phyloP scores from a whole-genome alignment of 2,888 invertebrate genomes.

The Troglohyphantes excavatus region DNA sequence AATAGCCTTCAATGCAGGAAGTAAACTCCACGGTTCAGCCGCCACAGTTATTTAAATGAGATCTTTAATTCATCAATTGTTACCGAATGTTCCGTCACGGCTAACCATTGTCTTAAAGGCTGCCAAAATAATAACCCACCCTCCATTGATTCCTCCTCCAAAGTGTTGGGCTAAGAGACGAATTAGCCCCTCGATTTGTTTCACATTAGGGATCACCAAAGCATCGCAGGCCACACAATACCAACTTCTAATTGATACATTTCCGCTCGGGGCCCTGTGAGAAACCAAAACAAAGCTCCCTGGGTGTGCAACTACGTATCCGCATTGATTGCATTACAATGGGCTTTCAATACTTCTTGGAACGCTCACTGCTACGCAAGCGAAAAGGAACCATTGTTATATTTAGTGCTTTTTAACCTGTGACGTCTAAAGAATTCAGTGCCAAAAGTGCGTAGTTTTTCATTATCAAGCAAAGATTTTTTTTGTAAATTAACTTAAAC shows the following conservation, averaged over 20 bases:
- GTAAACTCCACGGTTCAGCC: no score
- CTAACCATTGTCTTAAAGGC: background rate
- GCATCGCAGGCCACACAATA: constrained; percentile 5
- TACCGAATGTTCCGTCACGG: background rate
- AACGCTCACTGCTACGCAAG: background rate
- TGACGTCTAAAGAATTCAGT: no score
- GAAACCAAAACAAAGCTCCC: background rate
- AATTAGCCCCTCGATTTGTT: background rate
- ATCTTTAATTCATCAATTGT: constrained; percentile 1
- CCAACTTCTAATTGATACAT: constrained; percentile 15
- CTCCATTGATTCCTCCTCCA: background rate
- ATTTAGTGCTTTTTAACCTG: no score
- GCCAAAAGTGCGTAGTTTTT: background rate
- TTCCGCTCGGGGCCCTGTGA: background rate
- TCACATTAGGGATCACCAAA: constrained; percentile 1
- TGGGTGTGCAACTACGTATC: constrained; percentile 6
- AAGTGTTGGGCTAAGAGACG: background rate
- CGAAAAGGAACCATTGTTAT: constrained; percentile 11
- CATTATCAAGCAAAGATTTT: background rate
- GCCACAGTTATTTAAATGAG: background rate
- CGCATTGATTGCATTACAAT: constrained; percentile 5
- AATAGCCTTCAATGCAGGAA: no score
- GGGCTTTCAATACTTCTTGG: background rate
- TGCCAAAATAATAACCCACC: background rate
- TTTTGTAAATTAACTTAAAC: no score